phyloP scores from a whole-genome alignment of 2,797 vertebrate species.

The Enteromius trimaculatus region DNA sequence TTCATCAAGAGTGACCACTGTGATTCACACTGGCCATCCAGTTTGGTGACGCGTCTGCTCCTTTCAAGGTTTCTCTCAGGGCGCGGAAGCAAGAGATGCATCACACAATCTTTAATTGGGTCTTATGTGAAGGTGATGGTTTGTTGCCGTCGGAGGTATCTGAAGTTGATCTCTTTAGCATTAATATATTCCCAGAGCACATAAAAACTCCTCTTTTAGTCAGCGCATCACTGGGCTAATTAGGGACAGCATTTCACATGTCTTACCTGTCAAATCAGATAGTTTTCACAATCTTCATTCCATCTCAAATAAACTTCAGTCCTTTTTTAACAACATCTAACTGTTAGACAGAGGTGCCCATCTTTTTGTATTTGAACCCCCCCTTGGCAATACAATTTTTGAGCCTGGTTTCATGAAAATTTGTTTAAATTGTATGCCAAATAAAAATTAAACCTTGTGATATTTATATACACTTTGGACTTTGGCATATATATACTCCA shows the following conservation, averaged over 20 bases:
- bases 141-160: conserved; percentile 30
- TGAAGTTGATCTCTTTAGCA: conserved; percentile 20
- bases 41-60: neutral
- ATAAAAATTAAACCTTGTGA: no score
- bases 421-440: no score
- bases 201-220: conserved; percentile 25
- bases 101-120: conserved; percentile 39
- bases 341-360: conserved; percentile 1
- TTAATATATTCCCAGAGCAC: conserved; percentile 34
- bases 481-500: no score
- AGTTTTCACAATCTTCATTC: neutral
- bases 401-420: no score
- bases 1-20: conserved; percentile 27
- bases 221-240: conserved; percentile 19
- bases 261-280: conserved; percentile 8
- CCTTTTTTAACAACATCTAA: neutral
- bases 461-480: no score
- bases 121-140: conserved; percentile 14
- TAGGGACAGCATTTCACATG: neutral
- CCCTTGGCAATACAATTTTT: neutral
- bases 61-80: conserved; percentile 44
- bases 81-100: conserved; percentile 37
- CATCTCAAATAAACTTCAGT: neutral
- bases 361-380: neutral
- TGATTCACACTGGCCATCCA: conserved; percentile 33